Percentiles rank a stretch among this genome's conserved stretches.
phyloP scores from a whole-genome alignment of 2,113 vertebrate species.

The Sarotherodon lohbergeri region DNA sequence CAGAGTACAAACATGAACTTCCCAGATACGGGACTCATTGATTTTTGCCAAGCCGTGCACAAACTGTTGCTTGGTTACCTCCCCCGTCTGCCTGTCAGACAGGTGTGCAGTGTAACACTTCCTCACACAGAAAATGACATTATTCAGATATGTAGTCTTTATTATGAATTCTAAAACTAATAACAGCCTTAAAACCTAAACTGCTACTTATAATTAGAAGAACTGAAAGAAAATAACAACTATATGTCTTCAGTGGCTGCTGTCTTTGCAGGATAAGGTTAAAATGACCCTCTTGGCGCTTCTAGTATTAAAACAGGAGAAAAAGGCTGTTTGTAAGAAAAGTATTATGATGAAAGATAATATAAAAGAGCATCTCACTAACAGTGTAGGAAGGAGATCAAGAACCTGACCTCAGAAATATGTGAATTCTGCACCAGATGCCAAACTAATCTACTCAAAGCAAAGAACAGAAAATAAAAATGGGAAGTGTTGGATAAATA shows the following conservation, averaged over 20 bases:
- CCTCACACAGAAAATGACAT: background rate
- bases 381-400: background rate
- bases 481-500: conserved; percentile 26
- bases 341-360: background rate
- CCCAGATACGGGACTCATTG: background rate
- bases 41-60: background rate
- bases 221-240: background rate
- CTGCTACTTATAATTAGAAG: background rate
- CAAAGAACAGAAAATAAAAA: conserved; percentile 35
- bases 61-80: background rate
- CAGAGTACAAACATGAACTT: background rate
- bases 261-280: background rate
- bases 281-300: background rate
- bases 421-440: conserved; percentile 24
- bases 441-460: conserved; percentile 13
- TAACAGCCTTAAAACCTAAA: background rate
- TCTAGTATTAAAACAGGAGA: background rate
- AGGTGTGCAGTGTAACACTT: background rate
- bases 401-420: background rate
- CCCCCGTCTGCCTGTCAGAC: background rate
- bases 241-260: background rate
- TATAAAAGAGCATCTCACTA: background rate
- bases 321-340: background rate
- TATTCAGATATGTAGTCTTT: background rate
- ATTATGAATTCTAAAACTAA: background rate